These are phyloP conservation scores for Danio choprae DNA, from an alignment of 2,797 vertebrate species.

Conservation along the genomic window DNA sequence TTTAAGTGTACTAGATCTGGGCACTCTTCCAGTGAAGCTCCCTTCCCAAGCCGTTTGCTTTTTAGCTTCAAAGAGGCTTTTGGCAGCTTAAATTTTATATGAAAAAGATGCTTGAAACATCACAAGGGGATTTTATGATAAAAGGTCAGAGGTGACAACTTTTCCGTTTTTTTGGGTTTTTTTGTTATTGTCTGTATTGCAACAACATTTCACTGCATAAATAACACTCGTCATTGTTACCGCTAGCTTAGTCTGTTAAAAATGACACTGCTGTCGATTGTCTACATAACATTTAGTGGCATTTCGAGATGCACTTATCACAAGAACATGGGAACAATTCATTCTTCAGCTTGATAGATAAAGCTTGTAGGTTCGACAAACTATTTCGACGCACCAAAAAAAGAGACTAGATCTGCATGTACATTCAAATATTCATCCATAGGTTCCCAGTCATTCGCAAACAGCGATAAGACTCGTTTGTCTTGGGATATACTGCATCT, in stretches of 20 bases:
- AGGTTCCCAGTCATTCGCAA: neutral
- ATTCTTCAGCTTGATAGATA: conserved; percentile 6
- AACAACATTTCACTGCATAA: conserved; percentile 76
- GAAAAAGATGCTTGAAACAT: conserved; percentile 41
- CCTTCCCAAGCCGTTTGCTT: conserved; percentile 61
- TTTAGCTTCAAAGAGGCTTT: conserved; percentile 62
- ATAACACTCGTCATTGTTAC: conserved; percentile 77
- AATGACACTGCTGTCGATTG: conserved; percentile 75
- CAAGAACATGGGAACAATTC: conserved; percentile 54
- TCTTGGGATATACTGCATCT: conserved; percentile 45
- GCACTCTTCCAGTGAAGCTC: conserved; percentile 46
- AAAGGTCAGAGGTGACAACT: conserved; percentile 53
- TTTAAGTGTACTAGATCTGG: conserved; percentile 32
- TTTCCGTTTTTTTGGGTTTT: conserved; percentile 71
- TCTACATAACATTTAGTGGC: conserved; percentile 77
- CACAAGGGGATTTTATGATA: conserved; percentile 57
- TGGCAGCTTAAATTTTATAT: conserved; percentile 75
- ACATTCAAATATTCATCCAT: conserved; percentile 12
- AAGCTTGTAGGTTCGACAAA: conserved; percentile 17
- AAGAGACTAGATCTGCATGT: conserved; percentile 17
- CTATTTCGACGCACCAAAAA: conserved; percentile 16
- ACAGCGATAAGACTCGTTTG: conserved; percentile 10
- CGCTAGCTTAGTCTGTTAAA: conserved; percentile 80
- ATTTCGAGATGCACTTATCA: conserved; percentile 72
- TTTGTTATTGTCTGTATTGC: conserved; percentile 55